These are phyloP conservation scores for Diplodus sargus DNA, from an alignment of 2,797 vertebrate species.

Conservation along the genomic window DNA sequence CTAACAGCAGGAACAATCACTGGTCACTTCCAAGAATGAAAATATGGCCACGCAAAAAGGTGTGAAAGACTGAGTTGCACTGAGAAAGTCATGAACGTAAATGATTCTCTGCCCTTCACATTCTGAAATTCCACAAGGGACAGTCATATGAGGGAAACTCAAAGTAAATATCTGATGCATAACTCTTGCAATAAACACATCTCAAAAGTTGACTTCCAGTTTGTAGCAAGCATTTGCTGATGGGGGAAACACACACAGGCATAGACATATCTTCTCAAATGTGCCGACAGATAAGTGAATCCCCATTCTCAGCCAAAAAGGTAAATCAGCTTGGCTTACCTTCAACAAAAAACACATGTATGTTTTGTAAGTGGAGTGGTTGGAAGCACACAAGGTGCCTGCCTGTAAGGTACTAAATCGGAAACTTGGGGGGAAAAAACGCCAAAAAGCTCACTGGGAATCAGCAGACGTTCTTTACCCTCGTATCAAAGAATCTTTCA, in stretches of 20 bases:
- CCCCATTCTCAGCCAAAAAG: slow-evolving; percentile 49
- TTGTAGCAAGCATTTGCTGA: background rate
- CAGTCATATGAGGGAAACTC: background rate
- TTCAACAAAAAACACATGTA: slow-evolving; percentile 75
- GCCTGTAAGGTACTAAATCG: slow-evolving; percentile 73
- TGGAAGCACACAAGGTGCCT: slow-evolving; percentile 63
- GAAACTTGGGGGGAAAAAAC: slow-evolving; percentile 79
- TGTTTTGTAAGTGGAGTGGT: slow-evolving; percentile 71
- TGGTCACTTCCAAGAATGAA: no score
- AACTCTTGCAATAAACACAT: background rate
- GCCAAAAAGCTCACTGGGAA: slow-evolving; percentile 85
- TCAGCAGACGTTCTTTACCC: slow-evolving; percentile 74
- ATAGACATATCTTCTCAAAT: slow-evolving; percentile 21
- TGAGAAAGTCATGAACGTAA: background rate
- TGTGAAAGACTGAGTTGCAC: background rate
- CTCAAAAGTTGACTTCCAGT: background rate
- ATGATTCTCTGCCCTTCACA: background rate
- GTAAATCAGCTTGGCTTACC: slow-evolving; percentile 80
- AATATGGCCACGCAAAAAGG: background rate
- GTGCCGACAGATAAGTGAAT: slow-evolving; percentile 40
- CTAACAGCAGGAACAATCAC: background rate
- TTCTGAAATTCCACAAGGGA: background rate
- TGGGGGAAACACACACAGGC: background rate
- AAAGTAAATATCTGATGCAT: background rate
- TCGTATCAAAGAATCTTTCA: slow-evolving; percentile 88